These are phyloP conservation scores for Clitarchus hookeri DNA, from an alignment of 2,888 invertebrate species.

Conservation along the genomic window DNA sequence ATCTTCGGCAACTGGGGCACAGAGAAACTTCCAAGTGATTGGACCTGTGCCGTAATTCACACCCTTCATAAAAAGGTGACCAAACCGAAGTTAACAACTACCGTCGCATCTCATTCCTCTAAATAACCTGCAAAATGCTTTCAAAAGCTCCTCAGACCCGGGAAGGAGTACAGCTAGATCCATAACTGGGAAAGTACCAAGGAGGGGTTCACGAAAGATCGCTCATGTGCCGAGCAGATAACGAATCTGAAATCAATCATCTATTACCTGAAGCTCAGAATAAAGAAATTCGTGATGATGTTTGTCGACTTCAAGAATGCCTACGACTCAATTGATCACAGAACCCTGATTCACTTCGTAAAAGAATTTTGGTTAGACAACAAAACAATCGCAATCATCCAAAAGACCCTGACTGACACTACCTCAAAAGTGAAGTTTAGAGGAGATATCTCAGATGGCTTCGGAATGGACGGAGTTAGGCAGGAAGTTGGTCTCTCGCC, in stretches of 20 bases:
- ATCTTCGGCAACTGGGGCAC: too few relatives aligned
- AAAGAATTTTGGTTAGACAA: conserved; percentile 23
- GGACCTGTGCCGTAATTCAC: too few relatives aligned
- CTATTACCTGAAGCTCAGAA: not conserved
- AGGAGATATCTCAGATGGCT: not conserved
- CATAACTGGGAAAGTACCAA: not conserved
- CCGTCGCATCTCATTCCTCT: not conserved
- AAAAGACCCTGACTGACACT: not conserved
- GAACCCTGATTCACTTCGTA: not conserved
- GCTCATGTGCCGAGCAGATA: conserved; percentile 19
- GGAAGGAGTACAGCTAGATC: not conserved
- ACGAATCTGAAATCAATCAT: conserved; percentile 26
- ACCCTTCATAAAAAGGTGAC: not conserved
- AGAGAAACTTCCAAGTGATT: too few relatives aligned
- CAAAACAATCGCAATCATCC: too few relatives aligned
- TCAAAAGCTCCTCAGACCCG: not conserved
- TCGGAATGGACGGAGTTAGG: not conserved
- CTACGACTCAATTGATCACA: not conserved
- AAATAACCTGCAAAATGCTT: not conserved
- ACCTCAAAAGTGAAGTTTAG: not conserved
- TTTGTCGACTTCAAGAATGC: not conserved
- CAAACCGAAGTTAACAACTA: not conserved
- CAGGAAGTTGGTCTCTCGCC: conserved; percentile 18
- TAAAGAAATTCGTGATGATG: not conserved
- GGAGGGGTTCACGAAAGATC: conserved; percentile 23